phyloP scores from a whole-genome alignment of 2,888 invertebrate species.

The Meiosimyza platycephala region DNA sequence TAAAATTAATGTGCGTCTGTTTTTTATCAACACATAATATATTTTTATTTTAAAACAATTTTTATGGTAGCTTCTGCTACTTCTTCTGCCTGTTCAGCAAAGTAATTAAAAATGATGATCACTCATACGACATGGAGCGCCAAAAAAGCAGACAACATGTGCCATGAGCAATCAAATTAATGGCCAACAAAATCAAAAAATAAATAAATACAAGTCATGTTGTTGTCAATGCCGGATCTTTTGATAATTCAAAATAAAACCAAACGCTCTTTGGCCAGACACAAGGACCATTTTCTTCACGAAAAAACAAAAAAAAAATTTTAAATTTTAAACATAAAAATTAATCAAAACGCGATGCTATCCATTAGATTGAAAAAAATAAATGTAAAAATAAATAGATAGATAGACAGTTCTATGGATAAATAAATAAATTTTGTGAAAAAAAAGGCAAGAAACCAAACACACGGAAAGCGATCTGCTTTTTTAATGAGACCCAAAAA shows the following conservation, averaged over 20 bases:
- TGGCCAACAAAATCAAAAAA: too few relatives aligned
- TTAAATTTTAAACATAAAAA: conserved; percentile 1
- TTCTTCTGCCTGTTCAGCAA: background rate
- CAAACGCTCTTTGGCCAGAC: too few relatives aligned
- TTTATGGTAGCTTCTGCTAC: too few relatives aligned
- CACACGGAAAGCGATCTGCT: background rate
- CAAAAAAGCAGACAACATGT: conserved; percentile 9
- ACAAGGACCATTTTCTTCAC: too few relatives aligned
- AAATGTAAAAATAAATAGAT: background rate
- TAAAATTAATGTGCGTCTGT: too few relatives aligned
- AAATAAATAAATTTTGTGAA: background rate
- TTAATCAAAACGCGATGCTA: background rate
- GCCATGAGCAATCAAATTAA: too few relatives aligned
- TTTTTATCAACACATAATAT: too few relatives aligned
- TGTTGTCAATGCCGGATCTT: too few relatives aligned
- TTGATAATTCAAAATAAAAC: too few relatives aligned
- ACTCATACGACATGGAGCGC: conserved; percentile 40
- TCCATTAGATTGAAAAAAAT: background rate
- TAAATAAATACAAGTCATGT: too few relatives aligned
- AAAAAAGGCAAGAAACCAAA: background rate
- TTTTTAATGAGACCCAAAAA: conserved; percentile 4
- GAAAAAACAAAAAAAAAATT: background rate
- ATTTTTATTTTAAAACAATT: too few relatives aligned
- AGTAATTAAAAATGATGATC: conserved; percentile 32
- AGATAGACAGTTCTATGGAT: background rate